Evolutionary conservation across 2,797 vertebrate species (phyloP).

Genomic region (Argyrosomus regius): DNA sequence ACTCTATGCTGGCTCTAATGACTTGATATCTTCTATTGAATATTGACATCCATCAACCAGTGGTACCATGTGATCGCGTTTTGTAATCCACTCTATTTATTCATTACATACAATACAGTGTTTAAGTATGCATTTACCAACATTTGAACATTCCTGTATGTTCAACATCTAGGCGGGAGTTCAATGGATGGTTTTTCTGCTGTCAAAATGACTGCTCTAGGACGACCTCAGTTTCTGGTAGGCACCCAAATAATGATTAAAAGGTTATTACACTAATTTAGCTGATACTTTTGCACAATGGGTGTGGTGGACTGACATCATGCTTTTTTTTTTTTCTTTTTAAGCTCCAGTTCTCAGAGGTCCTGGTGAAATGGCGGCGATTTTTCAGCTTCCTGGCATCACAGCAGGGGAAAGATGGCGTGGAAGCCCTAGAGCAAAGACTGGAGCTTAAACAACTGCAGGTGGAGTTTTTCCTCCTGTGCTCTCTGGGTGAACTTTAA

Average conservation of each 20-base stretch:
- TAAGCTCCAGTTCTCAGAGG: conserved; percentile 92
- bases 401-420: conserved; percentile 86
- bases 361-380: conserved; percentile 91
- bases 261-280: conserved; percentile 14
- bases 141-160: conserved; percentile 3
- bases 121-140: background rate
- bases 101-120: background rate
- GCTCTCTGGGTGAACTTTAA: background rate
- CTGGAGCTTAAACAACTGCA: conserved; percentile 90
- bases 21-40: background rate
- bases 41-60: background rate
- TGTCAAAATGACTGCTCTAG: conserved; percentile 93
- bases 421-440: conserved; percentile 84
- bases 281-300: conserved; percentile 5
- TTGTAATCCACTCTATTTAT: background rate
- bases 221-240: conserved; percentile 95
- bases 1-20: background rate
- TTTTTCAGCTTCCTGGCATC: conserved; percentile 91
- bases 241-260: conserved; percentile 51
- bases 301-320: conserved; percentile 24
- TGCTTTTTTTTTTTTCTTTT: conserved; percentile 12
- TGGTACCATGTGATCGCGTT: background rate
- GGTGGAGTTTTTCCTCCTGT: conserved; percentile 74
- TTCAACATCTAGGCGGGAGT: conserved; percentile 83
- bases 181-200: conserved; percentile 91